phyloP scores from a whole-genome alignment of 2,797 vertebrate genomes.

The Sphenodon punctatus region DNA sequence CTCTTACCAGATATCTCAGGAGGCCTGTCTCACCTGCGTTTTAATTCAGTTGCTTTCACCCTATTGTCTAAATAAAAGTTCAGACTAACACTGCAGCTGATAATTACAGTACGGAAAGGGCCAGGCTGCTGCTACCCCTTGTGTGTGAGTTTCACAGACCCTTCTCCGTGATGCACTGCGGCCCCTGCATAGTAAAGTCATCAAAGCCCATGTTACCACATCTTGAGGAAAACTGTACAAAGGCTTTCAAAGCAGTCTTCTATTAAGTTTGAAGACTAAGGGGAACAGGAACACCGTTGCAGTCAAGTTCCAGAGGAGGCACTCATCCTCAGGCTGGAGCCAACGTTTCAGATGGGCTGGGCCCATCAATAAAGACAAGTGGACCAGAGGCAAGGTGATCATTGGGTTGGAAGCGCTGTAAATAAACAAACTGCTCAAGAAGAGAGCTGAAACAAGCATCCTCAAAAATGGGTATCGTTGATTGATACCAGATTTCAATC shows the following conservation, averaged over 20 bases:
- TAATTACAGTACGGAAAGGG: neutral
- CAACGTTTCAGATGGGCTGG: neutral
- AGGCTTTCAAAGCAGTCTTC: constrained; percentile 12
- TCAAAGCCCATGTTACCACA: neutral
- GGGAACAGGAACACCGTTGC: constrained; percentile 21
- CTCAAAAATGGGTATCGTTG: too few relatives aligned
- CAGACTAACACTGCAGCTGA: neutral
- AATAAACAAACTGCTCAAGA: neutral
- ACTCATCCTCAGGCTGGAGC: constrained; percentile 10
- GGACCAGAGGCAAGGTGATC: neutral
- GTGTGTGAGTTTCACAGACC: neutral
- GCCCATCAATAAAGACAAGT: neutral
- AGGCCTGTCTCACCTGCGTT: constrained; percentile 41
- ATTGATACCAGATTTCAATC: too few relatives aligned
- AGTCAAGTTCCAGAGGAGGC: constrained; percentile 39
- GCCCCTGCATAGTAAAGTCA: neutral
- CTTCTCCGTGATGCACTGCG: neutral
- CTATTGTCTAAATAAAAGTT: constrained; percentile 24
- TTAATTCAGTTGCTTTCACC: constrained; percentile 24
- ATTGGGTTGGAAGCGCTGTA: neutral
- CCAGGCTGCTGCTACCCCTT: neutral
- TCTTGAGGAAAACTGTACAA: constrained; percentile 22
- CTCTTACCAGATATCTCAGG: neutral
- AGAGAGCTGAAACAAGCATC: too few relatives aligned
- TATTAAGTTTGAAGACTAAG: constrained; percentile 29